Evolutionary conservation across 2,888 invertebrate genomes (phyloP).

Genomic region (Galeruca laticollis): DNA sequence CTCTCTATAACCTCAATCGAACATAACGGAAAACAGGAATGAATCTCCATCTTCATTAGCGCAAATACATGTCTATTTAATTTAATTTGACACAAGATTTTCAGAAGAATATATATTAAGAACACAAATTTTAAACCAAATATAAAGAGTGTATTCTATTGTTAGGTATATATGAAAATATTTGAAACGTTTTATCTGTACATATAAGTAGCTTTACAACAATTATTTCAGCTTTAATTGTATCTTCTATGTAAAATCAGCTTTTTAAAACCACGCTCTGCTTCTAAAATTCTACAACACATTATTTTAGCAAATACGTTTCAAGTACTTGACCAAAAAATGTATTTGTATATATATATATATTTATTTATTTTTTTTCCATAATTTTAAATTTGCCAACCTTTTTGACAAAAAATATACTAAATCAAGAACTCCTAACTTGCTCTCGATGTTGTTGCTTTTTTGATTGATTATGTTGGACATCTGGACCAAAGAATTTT

Average conservation of each 20-base stretch:
- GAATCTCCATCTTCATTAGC: no score
- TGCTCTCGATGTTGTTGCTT: conserved; percentile 61
- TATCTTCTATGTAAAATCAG: background rate
- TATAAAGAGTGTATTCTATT: background rate
- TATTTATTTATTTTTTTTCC: background rate
- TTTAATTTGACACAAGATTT: no score
- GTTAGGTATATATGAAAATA: background rate
- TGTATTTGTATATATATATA: background rate
- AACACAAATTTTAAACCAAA: background rate
- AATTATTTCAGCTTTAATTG: background rate
- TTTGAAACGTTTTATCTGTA: background rate
- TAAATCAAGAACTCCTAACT: conserved; percentile 15
- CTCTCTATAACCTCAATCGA: no score
- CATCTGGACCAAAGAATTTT: conserved; percentile 69
- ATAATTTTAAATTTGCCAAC: conserved; percentile 10
- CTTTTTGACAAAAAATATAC: conserved; percentile 4
- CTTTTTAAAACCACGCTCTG: background rate
- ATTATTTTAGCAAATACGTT: background rate
- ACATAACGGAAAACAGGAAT: no score
- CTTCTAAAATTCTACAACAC: background rate
- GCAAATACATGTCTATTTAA: no score
- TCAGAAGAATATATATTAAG: no score
- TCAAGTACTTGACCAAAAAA: background rate
- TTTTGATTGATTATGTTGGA: conserved; percentile 40
- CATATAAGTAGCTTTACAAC: background rate